Conservation (phyloP, 2,113 vertebrate species). For the Shinisaurus crocodilurus region DNA sequence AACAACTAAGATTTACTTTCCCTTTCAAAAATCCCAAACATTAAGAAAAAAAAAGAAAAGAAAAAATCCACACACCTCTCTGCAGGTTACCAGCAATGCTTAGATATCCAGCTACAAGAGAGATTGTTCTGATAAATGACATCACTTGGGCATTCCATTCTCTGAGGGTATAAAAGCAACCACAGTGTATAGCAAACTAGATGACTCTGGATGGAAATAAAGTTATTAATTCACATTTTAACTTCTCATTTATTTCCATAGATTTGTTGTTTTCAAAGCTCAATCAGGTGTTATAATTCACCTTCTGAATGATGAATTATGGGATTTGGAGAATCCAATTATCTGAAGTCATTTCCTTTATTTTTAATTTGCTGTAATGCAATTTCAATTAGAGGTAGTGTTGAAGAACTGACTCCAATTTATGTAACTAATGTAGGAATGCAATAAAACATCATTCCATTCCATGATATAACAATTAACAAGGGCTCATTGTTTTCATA, state of each 20-base stretch:
- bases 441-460: not conserved
- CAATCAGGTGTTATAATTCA: not conserved
- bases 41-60: not conserved
- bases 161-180: not conserved
- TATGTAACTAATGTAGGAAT: not conserved
- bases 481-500: not conserved
- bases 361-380: constrained; percentile 33
- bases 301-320: constrained; percentile 5
- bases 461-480: not conserved
- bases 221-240: fast-evolving
- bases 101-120: not conserved
- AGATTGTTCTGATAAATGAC: not conserved
- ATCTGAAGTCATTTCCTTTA: constrained; percentile 32
- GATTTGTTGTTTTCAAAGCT: not conserved
- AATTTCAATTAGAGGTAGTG: constrained; percentile 23
- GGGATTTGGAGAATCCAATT: constrained; percentile 20
- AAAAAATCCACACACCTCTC: not conserved
- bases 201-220: not conserved
- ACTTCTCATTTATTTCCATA: not conserved
- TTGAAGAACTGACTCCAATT: constrained; percentile 6
- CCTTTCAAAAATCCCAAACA: not conserved
- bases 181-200: not conserved
- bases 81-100: not conserved
- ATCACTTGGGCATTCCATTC: not conserved
- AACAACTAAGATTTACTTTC: not conserved